phyloP scores from a whole-genome alignment of 2,888 invertebrate genomes.

The Acrocyrtus sp. region DNA sequence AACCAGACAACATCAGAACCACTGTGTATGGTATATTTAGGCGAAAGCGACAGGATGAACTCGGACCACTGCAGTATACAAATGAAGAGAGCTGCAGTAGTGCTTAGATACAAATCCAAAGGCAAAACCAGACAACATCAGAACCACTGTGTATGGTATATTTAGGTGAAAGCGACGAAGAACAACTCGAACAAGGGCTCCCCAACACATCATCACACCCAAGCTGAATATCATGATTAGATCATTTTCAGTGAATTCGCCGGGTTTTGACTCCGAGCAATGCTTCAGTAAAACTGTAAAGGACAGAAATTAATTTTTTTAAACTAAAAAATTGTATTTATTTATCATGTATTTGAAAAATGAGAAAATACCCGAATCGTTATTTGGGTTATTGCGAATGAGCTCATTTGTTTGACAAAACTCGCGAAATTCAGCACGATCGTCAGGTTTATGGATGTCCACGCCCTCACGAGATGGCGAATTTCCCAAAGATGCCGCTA shows the following conservation, averaged over 20 bases:
- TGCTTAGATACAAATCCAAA: conserved; percentile 54
- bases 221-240: conserved; percentile 56
- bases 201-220: conserved; percentile 53
- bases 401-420: conserved; percentile 44
- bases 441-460: conserved; percentile 8
- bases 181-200: conserved; percentile 53
- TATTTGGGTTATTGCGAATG: conserved; percentile 43
- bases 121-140: conserved; percentile 58
- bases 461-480: too few species aligned
- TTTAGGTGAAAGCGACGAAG: conserved; percentile 37
- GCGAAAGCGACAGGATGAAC: conserved; percentile 44
- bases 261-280: conserved; percentile 25
- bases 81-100: conserved; percentile 43
- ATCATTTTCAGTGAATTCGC: conserved; percentile 44
- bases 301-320: not conserved
- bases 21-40: conserved; percentile 59
- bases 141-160: conserved; percentile 60
- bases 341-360: not conserved
- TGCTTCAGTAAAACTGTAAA: conserved; percentile 24
- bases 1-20: conserved; percentile 58
- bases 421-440: conserved; percentile 39
- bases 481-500: too few species aligned
- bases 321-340: not conserved
- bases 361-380: conserved; percentile 35
- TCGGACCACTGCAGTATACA: conserved; percentile 55